Percentiles rank a stretch among this genome's conserved stretches.
Conservation (phyloP, 2,888 invertebrate species). For the Plagiodera versicolora region DNA sequence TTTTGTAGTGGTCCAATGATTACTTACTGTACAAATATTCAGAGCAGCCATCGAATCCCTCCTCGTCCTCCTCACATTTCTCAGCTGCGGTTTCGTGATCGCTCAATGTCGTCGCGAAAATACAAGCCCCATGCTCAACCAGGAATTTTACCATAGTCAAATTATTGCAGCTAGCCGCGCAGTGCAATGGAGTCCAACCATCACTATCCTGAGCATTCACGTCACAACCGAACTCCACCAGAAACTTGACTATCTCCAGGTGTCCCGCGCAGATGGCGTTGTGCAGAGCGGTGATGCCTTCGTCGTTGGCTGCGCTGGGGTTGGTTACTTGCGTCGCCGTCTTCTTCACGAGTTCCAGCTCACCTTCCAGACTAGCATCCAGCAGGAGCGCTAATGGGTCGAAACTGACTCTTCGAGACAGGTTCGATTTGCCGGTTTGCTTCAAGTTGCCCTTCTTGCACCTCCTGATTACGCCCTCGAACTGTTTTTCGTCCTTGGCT, state of each 20-base stretch:
- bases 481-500: conserved; percentile 40
- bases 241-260: conserved; percentile 94
- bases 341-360: conserved; percentile 93
- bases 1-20: not conserved
- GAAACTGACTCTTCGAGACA: conserved; percentile 88
- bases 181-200: conserved; percentile 98
- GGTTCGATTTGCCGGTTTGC: conserved; percentile 66
- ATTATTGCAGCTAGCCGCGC: conserved; percentile 96
- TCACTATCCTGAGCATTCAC: conserved; percentile 99
- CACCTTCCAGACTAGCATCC: conserved; percentile 97
- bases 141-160: conserved; percentile 96
- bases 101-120: conserved; percentile 96
- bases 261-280: conserved; percentile 99
- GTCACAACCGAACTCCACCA: conserved; percentile 97
- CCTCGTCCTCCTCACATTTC: conserved; percentile 99
- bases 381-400: conserved; percentile 94
- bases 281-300: conserved; percentile 98
- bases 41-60: conserved; percentile 97
- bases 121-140: conserved; percentile 96
- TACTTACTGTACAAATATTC: conserved; percentile 94
- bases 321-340: conserved; percentile 93
- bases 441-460: conserved; percentile 81
- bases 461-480: conserved; percentile 65
- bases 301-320: conserved; percentile 97
- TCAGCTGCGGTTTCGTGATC: conserved; percentile 99